Base-by-base conservation (phyloP, 2,797 vertebrate genomes). In the Chaenodraco wilsoni region DNA sequence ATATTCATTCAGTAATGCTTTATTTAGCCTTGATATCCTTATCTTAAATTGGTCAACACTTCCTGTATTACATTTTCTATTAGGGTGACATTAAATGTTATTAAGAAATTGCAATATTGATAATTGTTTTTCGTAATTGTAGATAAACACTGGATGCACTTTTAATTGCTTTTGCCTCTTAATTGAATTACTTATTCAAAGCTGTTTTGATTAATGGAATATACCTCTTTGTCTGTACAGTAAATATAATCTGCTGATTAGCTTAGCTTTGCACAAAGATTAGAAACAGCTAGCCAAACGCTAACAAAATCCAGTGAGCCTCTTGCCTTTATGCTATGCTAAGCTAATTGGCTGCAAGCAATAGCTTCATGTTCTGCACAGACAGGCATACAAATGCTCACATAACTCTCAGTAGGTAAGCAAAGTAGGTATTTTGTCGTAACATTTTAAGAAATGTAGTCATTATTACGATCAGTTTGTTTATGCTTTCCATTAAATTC, bases 71-170 rank as follows among this genome's bases (percentile, higher is more conserved):
- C 50, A 67, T 37, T 49, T 66, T 72, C 17, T 44, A 27, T 27
- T 5, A 27, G 27, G 27, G 27, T 27, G 4, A 27, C 27, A 27
- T 27, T 27, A 27, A 27, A 27, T 27, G 27, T 27, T 27, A 27
- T 27, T 27, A 5, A 27, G 27, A 9, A 60, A 62, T 13, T 44
- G 12, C 9, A 44, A 27, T 9, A 4, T 48, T 41, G 27, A 37
- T 37, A 37, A 37, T 37, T 37, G 33, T 37, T 37, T 31, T 31
- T 46, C 3, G 2, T 66, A 1, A 21, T 23, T 40, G 5, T 27
- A 51, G 33, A 79, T 55, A 64, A 73, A 74, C 63, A 65, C 31
- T 49, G 9, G 19, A 56, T 68, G 44, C 31, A 27, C 13, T 67
- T 67, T 74, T 37, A 45, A 33, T 21, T 48, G 9, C 17, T 21